Evolutionary conservation across 2,888 invertebrate genomes (phyloP).

Genomic region (Cantharis nigra): DNA sequence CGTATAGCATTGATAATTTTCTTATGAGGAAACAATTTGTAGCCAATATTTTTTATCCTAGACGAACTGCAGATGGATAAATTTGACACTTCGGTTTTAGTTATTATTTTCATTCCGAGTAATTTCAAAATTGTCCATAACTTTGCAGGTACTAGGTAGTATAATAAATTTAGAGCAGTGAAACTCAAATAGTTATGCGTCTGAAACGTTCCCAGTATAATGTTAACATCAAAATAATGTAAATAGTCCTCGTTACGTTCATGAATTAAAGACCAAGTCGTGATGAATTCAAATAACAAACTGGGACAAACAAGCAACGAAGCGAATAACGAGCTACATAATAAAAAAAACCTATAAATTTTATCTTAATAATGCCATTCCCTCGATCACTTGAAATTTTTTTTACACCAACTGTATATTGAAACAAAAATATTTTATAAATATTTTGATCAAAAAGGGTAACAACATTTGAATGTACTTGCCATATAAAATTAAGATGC

Average conservation of each 20-base stretch:
- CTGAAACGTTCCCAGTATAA: not conserved
- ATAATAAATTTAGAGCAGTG: not conserved
- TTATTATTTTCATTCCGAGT: not conserved
- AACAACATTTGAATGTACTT: not conserved
- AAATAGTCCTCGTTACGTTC: not conserved
- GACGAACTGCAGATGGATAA: not conserved
- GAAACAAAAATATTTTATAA: not conserved
- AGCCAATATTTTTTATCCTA: not conserved
- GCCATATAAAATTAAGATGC: not conserved
- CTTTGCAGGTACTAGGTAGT: not conserved
- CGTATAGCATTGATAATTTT: not conserved
- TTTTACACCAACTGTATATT: not conserved
- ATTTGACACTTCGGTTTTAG: not conserved
- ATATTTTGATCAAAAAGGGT: not conserved
- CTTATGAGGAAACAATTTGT: not conserved
- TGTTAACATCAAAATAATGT: not conserved
- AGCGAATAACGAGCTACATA: not conserved
- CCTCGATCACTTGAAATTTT: not conserved
- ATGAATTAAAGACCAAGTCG: not conserved
- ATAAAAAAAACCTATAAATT: not conserved
- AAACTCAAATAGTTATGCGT: not conserved
- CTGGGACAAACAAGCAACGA: not conserved
- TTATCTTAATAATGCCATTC: not conserved
- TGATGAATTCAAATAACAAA: not conserved
- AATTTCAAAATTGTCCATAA: not conserved